Base-by-base conservation (phyloP, 2,113 vertebrate species). In the Spea multiplicata region DNA sequence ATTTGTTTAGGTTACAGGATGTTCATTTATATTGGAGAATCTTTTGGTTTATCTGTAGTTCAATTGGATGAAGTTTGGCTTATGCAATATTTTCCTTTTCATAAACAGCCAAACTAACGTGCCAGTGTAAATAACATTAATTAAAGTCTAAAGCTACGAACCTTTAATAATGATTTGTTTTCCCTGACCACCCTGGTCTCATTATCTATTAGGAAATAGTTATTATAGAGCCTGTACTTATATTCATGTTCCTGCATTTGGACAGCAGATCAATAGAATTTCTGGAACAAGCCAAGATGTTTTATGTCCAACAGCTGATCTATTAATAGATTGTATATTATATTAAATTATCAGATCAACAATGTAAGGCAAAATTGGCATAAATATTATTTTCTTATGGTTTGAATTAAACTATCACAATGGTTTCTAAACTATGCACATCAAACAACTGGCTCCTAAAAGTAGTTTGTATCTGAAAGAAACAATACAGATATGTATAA, bases 71-170 rank as follows among this genome's bases (percentile, higher is more conserved):
- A 9, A 16, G 49, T 62, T 17, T 77, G 75, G 75, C 53, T 17
- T 50, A 12, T 49, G 67, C 8, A 14, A 45, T 77, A 13, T 77
- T 77, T 70, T 70, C 13, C 55, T 62, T 70, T 55, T 49, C 50
- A 59, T 75, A 44, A 69, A 68, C 59, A n/a, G 49, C 44, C 64
- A 67, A 61, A 44, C n/a, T 47, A 10, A 47, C 48, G 75, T 77
- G 67, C 66, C 67, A 70, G 52, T 62, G 45, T 70, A 59, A 77
- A 70, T 47, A 70, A 70, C 9, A 3, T 46, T 70, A 77, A 70
- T 50, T 62, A 77, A 62, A 61, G 52, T 59, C 30, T 48, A 77
- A 64, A 30, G 66, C 44, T 61, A 69, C 68, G 17, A 76, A 47
- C 7, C 59, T 52, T 62, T 62, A 45, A 67, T 75, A 55, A 62